Percentiles rank a stretch among this genome's conserved stretches.
Conservation (phyloP, 2,888 invertebrate species). For the Hyles lineata region DNA sequence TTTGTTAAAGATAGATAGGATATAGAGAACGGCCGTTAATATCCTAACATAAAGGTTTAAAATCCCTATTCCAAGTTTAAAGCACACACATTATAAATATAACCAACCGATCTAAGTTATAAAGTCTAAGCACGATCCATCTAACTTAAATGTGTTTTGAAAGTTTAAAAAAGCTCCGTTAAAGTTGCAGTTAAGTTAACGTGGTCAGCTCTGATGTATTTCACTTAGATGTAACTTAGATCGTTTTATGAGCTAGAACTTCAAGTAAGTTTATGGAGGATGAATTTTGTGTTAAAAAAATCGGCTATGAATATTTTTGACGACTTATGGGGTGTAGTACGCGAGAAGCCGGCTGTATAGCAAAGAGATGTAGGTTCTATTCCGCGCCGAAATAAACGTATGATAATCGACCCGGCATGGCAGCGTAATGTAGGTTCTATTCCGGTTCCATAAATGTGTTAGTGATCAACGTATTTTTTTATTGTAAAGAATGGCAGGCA, state of each 20-base stretch:
- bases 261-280: conserved; percentile 28
- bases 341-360: too few relatives aligned
- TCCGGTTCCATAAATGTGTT: too few relatives aligned
- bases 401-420: too few relatives aligned
- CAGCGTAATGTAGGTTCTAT: too few relatives aligned
- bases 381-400: too few relatives aligned
- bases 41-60: background rate
- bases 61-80: conserved; percentile 25
- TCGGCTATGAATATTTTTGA: background rate
- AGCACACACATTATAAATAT: conserved; percentile 33
- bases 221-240: conserved; percentile 60
- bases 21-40: too few relatives aligned
- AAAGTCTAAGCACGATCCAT: conserved; percentile 66
- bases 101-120: conserved; percentile 46
- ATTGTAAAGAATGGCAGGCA: too few relatives aligned
- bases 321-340: too few relatives aligned
- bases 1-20: too few relatives aligned
- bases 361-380: too few relatives aligned
- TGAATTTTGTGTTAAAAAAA: background rate
- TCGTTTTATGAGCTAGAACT: conserved; percentile 50
- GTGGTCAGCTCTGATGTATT: conserved; percentile 67
- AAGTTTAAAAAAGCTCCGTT: conserved; percentile 57
- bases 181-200: conserved; percentile 59
- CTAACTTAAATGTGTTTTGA: conserved; percentile 67
- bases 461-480: too few relatives aligned